These are phyloP conservation scores for Pipistrellus nathusii DNA, from an alignment of 2,797 vertebrate species.

Conservation along the genomic window DNA sequence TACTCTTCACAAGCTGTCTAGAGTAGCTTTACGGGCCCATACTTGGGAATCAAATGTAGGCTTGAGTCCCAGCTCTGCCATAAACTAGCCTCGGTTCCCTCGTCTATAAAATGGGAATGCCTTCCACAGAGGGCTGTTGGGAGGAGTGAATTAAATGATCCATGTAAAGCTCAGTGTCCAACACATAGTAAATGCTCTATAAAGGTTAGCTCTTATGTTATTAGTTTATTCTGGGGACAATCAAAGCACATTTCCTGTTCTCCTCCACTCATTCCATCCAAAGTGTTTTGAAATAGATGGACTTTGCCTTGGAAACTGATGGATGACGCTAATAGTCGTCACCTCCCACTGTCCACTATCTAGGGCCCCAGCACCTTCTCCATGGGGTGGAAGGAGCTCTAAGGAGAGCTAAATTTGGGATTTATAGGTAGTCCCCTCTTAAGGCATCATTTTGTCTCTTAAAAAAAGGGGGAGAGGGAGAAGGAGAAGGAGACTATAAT, in stretches of 20 bases:
- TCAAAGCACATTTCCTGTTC: background rate
- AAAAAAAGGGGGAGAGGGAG: background rate
- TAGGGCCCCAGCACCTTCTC: background rate
- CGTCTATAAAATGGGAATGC: background rate
- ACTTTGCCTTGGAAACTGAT: background rate
- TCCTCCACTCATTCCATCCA: background rate
- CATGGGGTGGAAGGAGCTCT: background rate
- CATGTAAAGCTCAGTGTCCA: constrained; percentile 20
- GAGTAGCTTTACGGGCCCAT: background rate
- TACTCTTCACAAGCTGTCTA: no score
- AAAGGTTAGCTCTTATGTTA: background rate
- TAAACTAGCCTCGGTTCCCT: background rate
- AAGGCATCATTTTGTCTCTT: background rate
- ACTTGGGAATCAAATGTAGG: background rate
- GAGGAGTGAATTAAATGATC: constrained; percentile 20
- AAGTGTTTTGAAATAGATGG: background rate
- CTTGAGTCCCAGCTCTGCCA: background rate
- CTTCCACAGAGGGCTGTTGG: background rate
- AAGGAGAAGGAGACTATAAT: background rate
- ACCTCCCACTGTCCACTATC: background rate
- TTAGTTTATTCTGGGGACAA: background rate
- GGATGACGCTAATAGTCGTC: accelerated
- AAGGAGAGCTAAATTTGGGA: background rate
- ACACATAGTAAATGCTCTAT: constrained; percentile 9
- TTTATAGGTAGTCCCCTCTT: background rate